Evolutionary conservation across 1,140 invertebrate genomes (phyloP).

Genomic region (Camponotus pennsylvanicus): DNA sequence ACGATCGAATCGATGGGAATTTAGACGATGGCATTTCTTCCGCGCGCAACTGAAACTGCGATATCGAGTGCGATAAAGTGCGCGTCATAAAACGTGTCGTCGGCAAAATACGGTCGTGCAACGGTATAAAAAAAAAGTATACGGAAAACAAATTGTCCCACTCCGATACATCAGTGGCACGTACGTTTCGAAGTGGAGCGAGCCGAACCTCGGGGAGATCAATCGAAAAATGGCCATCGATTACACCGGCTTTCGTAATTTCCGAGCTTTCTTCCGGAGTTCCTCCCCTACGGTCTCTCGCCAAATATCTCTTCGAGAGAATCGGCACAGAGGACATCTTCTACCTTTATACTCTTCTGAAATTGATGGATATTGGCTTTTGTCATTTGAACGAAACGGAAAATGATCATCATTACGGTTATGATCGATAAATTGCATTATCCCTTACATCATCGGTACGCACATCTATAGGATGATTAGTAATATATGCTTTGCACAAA

Average conservation of each 20-base stretch:
- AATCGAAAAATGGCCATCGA: constrained; percentile 25
- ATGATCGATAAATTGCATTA: background rate
- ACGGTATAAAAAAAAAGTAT: constrained; percentile 26
- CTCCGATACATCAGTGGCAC: background rate
- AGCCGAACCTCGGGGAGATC: background rate
- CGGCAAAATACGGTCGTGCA: constrained; percentile 11
- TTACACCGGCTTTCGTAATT: constrained; percentile 34
- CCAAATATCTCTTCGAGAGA: constrained; percentile 8
- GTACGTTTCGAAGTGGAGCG: background rate
- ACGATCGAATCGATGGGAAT: constrained; percentile 2
- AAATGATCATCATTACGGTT: constrained; percentile 1
- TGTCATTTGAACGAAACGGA: constrained; percentile 8
- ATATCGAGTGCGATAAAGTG: constrained; percentile 29
- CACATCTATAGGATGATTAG: background rate
- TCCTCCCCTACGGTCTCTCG: background rate
- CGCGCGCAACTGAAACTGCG: background rate
- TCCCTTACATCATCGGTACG: background rate
- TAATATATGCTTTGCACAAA: background rate
- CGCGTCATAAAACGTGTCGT: constrained; percentile 33
- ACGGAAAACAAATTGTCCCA: constrained; percentile 28
- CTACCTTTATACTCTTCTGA: background rate
- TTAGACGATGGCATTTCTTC: constrained; percentile 13
- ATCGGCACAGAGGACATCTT: background rate
- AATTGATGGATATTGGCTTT: constrained; percentile 31
- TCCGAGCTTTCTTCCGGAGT: constrained; percentile 36